phyloP scores from a whole-genome alignment of 2,113 vertebrate species.

The Cryptomyrus ogoouensis region DNA sequence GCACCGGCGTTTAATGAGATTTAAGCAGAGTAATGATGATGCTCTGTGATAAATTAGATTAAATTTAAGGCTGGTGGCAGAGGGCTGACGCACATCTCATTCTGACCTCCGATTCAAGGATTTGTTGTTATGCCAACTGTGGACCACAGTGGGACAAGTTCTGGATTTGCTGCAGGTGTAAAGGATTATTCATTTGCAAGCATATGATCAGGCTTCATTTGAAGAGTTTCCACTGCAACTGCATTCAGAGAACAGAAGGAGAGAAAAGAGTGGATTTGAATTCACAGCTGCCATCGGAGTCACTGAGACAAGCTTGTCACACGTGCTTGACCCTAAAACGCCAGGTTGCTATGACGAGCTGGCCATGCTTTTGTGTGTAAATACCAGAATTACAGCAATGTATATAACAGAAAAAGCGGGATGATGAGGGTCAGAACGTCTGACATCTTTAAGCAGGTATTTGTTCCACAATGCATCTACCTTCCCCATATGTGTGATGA shows the following conservation, averaged over 20 bases:
- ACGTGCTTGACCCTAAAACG: not conserved
- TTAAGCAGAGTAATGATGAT: not conserved
- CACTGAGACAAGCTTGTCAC: not conserved
- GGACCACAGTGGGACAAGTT: not conserved
- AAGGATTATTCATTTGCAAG: not conserved
- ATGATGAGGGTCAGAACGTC: not conserved
- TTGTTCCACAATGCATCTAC: not conserved
- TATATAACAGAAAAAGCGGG: not conserved
- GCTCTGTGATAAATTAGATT: not conserved
- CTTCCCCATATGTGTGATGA: not conserved
- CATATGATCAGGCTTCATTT: not conserved
- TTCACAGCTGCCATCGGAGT: not conserved
- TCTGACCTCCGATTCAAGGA: not conserved
- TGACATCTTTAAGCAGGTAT: not conserved
- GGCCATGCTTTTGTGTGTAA: not conserved
- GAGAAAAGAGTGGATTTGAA: not conserved
- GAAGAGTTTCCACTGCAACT: not conserved
- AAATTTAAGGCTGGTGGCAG: not conserved
- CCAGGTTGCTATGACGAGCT: not conserved
- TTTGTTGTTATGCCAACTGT: not conserved
- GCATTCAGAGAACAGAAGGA: not conserved
- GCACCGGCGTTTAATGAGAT: slow-evolving; percentile 1
- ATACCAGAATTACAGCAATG: not conserved
- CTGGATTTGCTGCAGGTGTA: not conserved
- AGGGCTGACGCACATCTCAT: not conserved